Base-by-base conservation (phyloP, 2,797 vertebrate species). In the Xyrichtys novacula region DNA sequence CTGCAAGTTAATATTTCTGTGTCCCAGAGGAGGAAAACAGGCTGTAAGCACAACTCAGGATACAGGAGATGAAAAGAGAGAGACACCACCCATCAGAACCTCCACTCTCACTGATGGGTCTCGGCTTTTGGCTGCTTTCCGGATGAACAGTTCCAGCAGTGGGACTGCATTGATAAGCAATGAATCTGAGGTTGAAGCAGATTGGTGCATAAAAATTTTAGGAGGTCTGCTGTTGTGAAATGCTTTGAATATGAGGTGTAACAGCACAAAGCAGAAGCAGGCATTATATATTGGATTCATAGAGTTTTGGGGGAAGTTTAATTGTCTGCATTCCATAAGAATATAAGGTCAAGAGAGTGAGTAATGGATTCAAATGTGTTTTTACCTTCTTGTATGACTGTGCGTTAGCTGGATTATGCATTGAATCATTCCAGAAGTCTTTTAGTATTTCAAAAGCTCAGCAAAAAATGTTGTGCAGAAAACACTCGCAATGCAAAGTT, bases 91-190 rank as follows among this genome's bases (percentile, higher is more conserved):
- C 57, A 82, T 74, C 75, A 72, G 53, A 71, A 65, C 40, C 74
- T 67, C 74, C 68, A 80, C 77, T 81, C 69, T 70, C 36, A 15
- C 67, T 78, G 83, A 89, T 83, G 60, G 85, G 56, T 69, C 63
- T 61, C 12, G 7, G 48, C 52, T 84, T 69, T 85, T 83, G 87
- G 85, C 81, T 68, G 80, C 76, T 81, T 81, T 80, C 76, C 81
- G 84, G 68, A 20, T 54, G 17, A 47, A 58, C 55, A 2, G 7
- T 62, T 79, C 69, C 72, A 69, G 65, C 56, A 36, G 46, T 32
- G 25, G 40, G 42, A 17, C 46, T 20, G 34, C 63, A 72, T 79
- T 50, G 50, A 81, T 71, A 61, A 50, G 56, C 58, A 31, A 42
- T 54, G 64, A 74, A 75, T 65, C 29, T 14, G n/a, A 39, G 17